Base-by-base conservation (phyloP, 2,797 vertebrate genomes). In the Echiichthys vipera region DNA sequence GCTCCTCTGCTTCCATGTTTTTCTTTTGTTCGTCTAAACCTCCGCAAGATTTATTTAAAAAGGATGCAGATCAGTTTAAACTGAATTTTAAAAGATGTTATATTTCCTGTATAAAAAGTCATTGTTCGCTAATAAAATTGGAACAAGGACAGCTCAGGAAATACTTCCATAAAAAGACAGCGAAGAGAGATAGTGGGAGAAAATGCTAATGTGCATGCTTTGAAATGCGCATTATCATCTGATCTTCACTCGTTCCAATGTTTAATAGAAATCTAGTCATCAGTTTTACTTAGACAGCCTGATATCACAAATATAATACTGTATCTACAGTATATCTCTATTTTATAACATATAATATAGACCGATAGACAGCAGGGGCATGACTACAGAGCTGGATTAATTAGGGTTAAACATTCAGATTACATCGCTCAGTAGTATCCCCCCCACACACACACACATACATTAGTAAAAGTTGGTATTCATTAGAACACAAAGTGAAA, bases 401-500 rank as follows among this genome's bases (percentile, higher is more conserved):
- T 8, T 4, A 15, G 17, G 34, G 37, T 66, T 53, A 62, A 76
- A 58, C 27, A 29, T 27, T 47, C 13, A 72, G 25, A 59, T 73
- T 37, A 24, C 3, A 42, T 46, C 11, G 34, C 32, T 57, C 20
- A 62, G 50, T 54, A 9, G 9, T 51, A 18, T 42, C 47, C 22
- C 50, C 20, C 24, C 15, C 27, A n/a, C n/a, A n/a, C n/a, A n/a
- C n/a, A n/a, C n/a, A n/a, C n/a, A n/a, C 13, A 11, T 15, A 47
- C 50, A 72, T 65, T 61, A 64, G 56, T 25, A 62, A 14, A 56
- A 67, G 67, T 47, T 30, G 13, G 15, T 50, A 56, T 50, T 68
- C 2, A 77, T 32, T 64, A 22, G 18, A 37, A 63, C 46, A 46
- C 45, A 55, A 77, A 37, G 20, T 36, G 59, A 24, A 42, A 34